These are phyloP conservation scores for Cyrtorhinus lividipennis DNA, from an alignment of 1,140 invertebrate genomes.

Conservation along the genomic window DNA sequence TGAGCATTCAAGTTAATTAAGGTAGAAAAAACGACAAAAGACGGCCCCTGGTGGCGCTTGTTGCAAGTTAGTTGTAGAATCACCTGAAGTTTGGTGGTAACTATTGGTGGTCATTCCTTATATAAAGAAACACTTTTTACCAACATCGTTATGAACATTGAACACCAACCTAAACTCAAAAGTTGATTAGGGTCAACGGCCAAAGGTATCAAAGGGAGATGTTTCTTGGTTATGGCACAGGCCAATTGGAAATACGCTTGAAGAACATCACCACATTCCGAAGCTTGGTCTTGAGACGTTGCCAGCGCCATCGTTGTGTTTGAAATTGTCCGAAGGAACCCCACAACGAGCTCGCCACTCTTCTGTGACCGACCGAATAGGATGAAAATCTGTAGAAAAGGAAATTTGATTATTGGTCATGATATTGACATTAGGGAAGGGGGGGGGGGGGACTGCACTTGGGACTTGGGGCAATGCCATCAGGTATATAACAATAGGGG, in stretches of 20 bases:
- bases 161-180: slow-evolving; percentile 33
- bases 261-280: slow-evolving; percentile 28
- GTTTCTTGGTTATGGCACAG: slow-evolving; percentile 49
- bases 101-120: too few relatives aligned
- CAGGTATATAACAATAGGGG: background rate
- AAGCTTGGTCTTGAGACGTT: slow-evolving; percentile 26
- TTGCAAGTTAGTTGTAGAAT: too few relatives aligned
- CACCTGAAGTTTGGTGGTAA: background rate
- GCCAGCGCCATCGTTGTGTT: slow-evolving; percentile 29
- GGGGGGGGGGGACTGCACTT: background rate
- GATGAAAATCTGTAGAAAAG: slow-evolving; percentile 30
- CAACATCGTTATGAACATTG: too few relatives aligned
- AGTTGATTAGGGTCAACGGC: slow-evolving; percentile 30
- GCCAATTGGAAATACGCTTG: slow-evolving; percentile 54
- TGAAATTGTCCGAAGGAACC: slow-evolving; percentile 28
- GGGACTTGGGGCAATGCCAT: background rate
- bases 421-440: background rate
- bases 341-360: slow-evolving; percentile 14
- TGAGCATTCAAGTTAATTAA: too few relatives aligned
- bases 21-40: too few relatives aligned
- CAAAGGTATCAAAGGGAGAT: slow-evolving; percentile 31
- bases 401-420: background rate
- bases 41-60: too few relatives aligned
- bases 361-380: slow-evolving; percentile 32
- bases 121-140: too few relatives aligned